Percentiles rank a stretch among this genome's conserved stretches.
Conservation (phyloP, 2,888 invertebrate genomes). For the Scotopteryx bipunctaria region DNA sequence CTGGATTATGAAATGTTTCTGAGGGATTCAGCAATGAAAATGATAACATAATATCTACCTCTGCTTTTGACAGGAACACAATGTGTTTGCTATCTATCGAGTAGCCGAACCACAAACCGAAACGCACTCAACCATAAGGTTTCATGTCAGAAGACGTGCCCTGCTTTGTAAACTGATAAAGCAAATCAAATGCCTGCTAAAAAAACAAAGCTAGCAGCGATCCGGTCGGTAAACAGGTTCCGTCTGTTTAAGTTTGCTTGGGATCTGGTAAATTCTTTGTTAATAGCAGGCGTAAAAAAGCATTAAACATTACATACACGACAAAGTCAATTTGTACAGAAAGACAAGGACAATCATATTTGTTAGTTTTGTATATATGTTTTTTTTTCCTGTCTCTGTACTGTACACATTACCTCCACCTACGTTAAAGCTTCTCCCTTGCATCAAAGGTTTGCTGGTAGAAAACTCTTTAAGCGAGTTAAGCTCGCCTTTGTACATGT, state of each 20-base stretch:
- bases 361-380: too few species aligned
- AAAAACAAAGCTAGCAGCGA: slow-evolving; percentile 21
- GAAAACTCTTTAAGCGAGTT: too few species aligned
- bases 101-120: neutral
- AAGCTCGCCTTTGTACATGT: too few species aligned
- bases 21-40: neutral
- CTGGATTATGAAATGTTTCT: neutral
- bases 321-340: neutral
- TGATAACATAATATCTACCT: neutral
- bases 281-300: neutral
- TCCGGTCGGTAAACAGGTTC: slow-evolving; percentile 19
- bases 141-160: slow-evolving; percentile 15
- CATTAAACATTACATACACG: too few species aligned
- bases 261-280: slow-evolving; percentile 1
- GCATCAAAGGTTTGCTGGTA: too few species aligned
- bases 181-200: slow-evolving; percentile 24
- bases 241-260: slow-evolving; percentile 19
- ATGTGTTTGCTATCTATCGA: neutral
- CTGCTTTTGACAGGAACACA: neutral
- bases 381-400: too few species aligned
- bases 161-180: slow-evolving; percentile 22
- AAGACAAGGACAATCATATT: too few species aligned
- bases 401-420: too few species aligned
- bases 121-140: slow-evolving; percentile 8
- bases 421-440: too few species aligned